Evolutionary conservation across 1,140 invertebrate genomes (phyloP), one percentile per base, ranked within the genome.

Genomic region (Drosophila watanabei): DNA sequence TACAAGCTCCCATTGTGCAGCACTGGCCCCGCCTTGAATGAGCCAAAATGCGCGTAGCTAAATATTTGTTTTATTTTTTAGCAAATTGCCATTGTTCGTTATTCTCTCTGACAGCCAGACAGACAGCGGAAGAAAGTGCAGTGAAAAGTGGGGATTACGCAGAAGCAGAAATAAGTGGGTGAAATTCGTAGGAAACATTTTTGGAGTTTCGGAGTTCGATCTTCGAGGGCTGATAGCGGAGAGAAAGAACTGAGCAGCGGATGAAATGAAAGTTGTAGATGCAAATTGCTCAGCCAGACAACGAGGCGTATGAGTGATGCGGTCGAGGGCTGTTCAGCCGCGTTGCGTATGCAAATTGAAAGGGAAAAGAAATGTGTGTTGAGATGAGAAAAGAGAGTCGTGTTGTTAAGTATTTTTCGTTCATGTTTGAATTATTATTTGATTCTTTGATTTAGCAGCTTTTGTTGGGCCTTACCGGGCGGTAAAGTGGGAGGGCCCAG

Each of bases 391-490:
- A 65, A 65, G 64, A 75, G 60, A 51, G 49, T 73, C 52, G 84
- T 48, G 64, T 32, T 54, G 68, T 85, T 52, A 81, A 52, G 63
- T 79, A 82, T 86, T 82, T 83, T 92, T 89, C 63, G 70, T 83
- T 72, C 58, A 64, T 76, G 72, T 80, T 77, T 80, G 81, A 92
- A 79, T 92, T 91, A 92, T 92, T 90, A 92, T 87, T 92, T 90
- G 87, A 86, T 90, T 90, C 86, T 92, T 92, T 92, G 86, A 92
- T 92, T 85, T 92, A 85, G 81, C 86, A 89, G 86, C 86, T 91
- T 92, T 79, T 70, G 69, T 92, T 65, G 80, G 79, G 78, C 77
- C 81, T 79, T 91, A 80, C 71, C 68, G 75, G 79, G 79, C 82
- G 82, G 86, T 82, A 86, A 82, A 70, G 57, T 77, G 72, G 79